Percentiles rank a stretch among this genome's conserved stretches.
Evolutionary conservation across 2,888 invertebrate species (phyloP).

Genomic region (Dysmachus trigonus): DNA sequence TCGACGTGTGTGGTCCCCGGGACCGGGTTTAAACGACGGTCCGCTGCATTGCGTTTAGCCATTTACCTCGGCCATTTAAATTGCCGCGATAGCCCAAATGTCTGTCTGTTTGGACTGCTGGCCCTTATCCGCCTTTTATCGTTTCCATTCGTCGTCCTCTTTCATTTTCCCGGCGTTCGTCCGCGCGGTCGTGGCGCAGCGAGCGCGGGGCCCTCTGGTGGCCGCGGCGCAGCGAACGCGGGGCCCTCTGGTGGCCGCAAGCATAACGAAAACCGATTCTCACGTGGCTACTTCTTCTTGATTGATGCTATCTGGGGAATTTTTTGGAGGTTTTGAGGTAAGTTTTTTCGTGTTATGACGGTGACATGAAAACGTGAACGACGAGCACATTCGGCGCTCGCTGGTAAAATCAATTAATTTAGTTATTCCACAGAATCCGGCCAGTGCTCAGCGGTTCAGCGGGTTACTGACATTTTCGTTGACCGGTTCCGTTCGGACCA

Average conservation of each 20-base stretch:
- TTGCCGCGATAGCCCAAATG: conserved; percentile 46
- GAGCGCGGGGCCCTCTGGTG: background rate
- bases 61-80: conserved; percentile 49
- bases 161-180: conserved; percentile 1
- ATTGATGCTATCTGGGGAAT: conserved; percentile 28
- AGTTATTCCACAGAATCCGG: background rate
- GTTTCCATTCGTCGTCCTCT: conserved; percentile 20
- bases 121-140: conserved; percentile 23
- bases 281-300: conserved; percentile 30
- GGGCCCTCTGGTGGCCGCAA: background rate
- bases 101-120: conserved; percentile 45
- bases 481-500: background rate
- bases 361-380: conserved; percentile 26
- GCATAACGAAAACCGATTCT: conserved; percentile 17
- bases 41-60: conserved; percentile 41
- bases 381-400: background rate
- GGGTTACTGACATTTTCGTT: conserved; percentile 21
- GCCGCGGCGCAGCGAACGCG: background rate
- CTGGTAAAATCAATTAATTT: conserved; percentile 32
- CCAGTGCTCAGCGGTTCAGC: background rate
- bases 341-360: background rate
- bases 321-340: conserved; percentile 18
- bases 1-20: conserved; percentile 47
- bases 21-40: background rate
- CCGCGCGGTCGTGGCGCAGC: background rate